Evolutionary conservation across 2,888 invertebrate genomes (phyloP), one percentile per base, ranked within the genome.

Genomic region (Calameuta pallipes): DNA sequence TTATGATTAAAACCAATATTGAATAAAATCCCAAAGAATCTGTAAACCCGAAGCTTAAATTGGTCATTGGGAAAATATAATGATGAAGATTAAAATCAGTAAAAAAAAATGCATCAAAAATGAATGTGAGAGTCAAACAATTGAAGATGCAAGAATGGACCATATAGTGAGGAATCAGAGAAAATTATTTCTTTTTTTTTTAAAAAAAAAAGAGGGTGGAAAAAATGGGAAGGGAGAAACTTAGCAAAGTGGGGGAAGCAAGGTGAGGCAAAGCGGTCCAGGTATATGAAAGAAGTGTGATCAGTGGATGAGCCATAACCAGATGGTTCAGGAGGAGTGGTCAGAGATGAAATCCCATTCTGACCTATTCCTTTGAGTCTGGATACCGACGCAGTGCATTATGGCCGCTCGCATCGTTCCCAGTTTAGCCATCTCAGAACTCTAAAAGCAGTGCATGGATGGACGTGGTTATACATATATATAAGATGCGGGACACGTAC

Each of bases 321-420:
- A 84, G 89, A 86, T 88, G 86, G 82, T 85, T 82, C 82, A 87
- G 88, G 88, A 87, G 90, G 90, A 90, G 90, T 90, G 91, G 90
- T 90, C 90, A 90, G 86, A 84, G 84, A 83, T 83, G 83, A 87
- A 87, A 89, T 87, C 88, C 88, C 88, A 85, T 87, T 90, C 88
- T 90, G 90, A 89, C 90, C 90, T 90, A 90, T 90, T 90, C 90
- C 88, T 89, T 89, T 87, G 87, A 87, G 89, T 87, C 87, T 85
- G 85, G 87, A 83, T 82, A 87, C 82, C 76, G 76, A 82, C 84
- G 83, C 89, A 90, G 90, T 91, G 87, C 89, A 90, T 91, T 91
- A 91, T 90, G 89, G 90, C 90, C 87, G 88, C 89, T 90, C 87
- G 85, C 82, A 83, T 79, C 80, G 81, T 81, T 79, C 84, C 79